A percentile compares a stretch with the other conserved stretches of the same genome.
phyloP scores from a whole-genome alignment of 2,888 invertebrate genomes.

The Trissoscelio sp. region DNA sequence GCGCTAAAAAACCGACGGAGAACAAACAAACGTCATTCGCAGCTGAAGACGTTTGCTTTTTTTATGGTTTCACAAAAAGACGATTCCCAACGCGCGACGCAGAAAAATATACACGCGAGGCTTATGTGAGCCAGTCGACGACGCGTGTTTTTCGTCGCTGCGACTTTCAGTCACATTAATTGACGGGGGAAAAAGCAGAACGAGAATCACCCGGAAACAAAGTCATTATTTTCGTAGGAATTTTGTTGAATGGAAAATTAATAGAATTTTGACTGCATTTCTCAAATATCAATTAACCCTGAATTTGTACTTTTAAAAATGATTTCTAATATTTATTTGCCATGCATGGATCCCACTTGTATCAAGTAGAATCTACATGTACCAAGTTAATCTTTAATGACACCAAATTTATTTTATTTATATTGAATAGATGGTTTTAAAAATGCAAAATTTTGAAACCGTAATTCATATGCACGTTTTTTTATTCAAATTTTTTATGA shows the following conservation, averaged over 20 bases:
- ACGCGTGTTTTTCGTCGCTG: slow-evolving; percentile 62
- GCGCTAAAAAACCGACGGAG: slow-evolving; percentile 44
- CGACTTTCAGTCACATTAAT: slow-evolving; percentile 76
- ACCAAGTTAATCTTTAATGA: no score
- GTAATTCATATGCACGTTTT: no score
- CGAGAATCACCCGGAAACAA: slow-evolving; percentile 78
- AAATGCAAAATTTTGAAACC: no score
- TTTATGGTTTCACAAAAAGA: slow-evolving; percentile 72
- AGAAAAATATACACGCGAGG: slow-evolving; percentile 61
- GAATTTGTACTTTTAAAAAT: no score
- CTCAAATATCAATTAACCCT: no score
- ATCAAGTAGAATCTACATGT: no score
- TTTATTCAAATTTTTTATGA: no score
- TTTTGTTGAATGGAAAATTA: neutral
- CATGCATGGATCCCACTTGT: no score
- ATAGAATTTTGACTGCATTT: no score
- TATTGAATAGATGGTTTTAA: no score
- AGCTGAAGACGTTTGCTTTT: slow-evolving; percentile 61
- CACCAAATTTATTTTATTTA: no score
- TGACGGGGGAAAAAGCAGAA: slow-evolving; percentile 73
- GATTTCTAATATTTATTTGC: no score
- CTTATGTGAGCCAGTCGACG: slow-evolving; percentile 54
- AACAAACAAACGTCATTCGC: slow-evolving; percentile 65
- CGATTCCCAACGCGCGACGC: slow-evolving; percentile 72
- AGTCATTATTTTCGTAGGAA: slow-evolving; percentile 27